Percentiles rank a stretch among this genome's conserved stretches.
Evolutionary conservation across 2,888 invertebrate genomes (phyloP).

Genomic region (Chorisops tibialis): DNA sequence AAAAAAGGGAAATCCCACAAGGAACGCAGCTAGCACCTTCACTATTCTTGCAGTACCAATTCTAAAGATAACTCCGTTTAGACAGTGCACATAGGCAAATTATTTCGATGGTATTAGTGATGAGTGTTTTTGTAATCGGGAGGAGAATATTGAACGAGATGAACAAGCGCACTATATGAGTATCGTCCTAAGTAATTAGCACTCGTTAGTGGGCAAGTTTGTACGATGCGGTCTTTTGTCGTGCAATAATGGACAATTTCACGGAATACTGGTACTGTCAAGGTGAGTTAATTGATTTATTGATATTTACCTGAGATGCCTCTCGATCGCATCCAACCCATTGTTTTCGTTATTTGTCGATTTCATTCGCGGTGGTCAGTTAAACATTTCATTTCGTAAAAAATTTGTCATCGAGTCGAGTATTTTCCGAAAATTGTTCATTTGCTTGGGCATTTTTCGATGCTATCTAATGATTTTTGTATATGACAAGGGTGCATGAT

Average conservation of each 20-base stretch:
- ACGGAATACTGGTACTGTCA: slow-evolving; percentile 39
- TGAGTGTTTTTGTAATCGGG: background rate
- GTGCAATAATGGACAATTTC: slow-evolving; percentile 39
- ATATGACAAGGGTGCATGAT: background rate
- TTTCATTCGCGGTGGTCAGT: slow-evolving; percentile 13
- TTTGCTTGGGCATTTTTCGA: background rate
- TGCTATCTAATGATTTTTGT: slow-evolving; percentile 1
- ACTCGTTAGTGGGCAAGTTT: slow-evolving; percentile 29
- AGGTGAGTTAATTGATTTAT: slow-evolving; percentile 47
- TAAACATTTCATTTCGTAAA: slow-evolving; percentile 20
- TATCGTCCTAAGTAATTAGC: slow-evolving; percentile 36
- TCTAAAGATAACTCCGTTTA: background rate
- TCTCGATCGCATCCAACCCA: slow-evolving; percentile 6
- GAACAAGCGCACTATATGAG: slow-evolving; percentile 6
- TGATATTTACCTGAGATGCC: slow-evolving; percentile 44
- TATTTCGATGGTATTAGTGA: background rate
- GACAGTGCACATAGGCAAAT: background rate
- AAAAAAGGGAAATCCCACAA: background rate
- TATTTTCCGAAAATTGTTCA: slow-evolving; percentile 11
- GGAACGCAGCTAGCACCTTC: slow-evolving; percentile 2
- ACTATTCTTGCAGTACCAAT: background rate
- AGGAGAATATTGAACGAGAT: background rate
- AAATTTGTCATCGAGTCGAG: background rate
- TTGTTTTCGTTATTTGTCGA: slow-evolving; percentile 14
- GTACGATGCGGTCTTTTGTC: slow-evolving; percentile 33